Conservation (phyloP, 2,797 vertebrate genomes). For the Bryconaethiops microstoma region DNA sequence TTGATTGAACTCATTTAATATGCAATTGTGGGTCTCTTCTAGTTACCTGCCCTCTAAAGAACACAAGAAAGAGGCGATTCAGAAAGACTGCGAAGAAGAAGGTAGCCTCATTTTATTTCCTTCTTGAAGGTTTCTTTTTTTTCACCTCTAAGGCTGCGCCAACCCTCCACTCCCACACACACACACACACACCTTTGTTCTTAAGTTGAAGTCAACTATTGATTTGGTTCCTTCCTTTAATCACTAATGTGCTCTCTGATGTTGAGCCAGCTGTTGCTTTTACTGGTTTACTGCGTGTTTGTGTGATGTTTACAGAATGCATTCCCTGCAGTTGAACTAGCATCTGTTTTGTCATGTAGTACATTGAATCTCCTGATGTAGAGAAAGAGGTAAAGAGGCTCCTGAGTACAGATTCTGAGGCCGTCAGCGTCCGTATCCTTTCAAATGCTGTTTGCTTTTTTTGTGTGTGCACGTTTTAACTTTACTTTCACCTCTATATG, state of each 20-base stretch:
- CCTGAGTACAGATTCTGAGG: constrained; percentile 91
- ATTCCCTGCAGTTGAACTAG: constrained; percentile 4
- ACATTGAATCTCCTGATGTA: constrained; percentile 90
- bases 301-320: not conserved
- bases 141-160: not conserved
- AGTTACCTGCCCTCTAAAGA: constrained; percentile 94
- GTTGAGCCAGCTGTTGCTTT: constrained; percentile 60
- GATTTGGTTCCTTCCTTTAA: constrained; percentile 74
- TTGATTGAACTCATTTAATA: constrained; percentile 46
- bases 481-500: not conserved
- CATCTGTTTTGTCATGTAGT: constrained; percentile 71
- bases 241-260: constrained; percentile 78
- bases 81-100: constrained; percentile 92
- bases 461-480: not conserved
- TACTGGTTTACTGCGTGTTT: constrained; percentile 34
- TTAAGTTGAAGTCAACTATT: constrained; percentile 68
- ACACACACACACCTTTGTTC: not conserved
- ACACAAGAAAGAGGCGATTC: constrained; percentile 92
- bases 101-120: constrained; percentile 71
- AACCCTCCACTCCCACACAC: too few species aligned
- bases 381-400: constrained; percentile 96
- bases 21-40: constrained; percentile 63
- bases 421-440: constrained; percentile 95
- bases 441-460: not conserved
- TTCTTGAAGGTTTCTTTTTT: constrained; percentile 50